Conservation (phyloP, 2,888 invertebrate species). For the Amiota mariae region DNA sequence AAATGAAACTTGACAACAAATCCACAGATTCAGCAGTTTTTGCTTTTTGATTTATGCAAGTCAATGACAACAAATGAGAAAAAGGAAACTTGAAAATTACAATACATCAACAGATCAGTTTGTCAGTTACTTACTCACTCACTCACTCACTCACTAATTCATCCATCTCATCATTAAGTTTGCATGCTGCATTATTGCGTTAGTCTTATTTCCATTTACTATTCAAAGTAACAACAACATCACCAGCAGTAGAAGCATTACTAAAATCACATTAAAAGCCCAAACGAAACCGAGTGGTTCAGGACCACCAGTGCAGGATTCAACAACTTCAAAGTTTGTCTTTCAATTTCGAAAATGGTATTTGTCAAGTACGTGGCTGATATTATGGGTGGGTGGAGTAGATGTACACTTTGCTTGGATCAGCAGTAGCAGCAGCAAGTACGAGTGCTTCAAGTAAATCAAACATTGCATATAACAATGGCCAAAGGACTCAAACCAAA, state of each 20-base stretch:
- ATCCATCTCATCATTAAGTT: constrained; percentile 37
- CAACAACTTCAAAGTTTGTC: constrained; percentile 69
- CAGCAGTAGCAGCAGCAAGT: constrained; percentile 36
- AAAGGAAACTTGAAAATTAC: neutral
- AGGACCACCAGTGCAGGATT: neutral
- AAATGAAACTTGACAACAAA: constrained; percentile 72
- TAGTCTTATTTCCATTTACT: constrained; percentile 63
- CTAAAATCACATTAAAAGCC: constrained; percentile 7
- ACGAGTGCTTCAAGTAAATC: constrained; percentile 37
- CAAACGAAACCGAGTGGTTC: constrained; percentile 40
- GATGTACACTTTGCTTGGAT: constrained; percentile 59
- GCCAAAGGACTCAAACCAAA: constrained; percentile 12
- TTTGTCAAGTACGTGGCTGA: constrained; percentile 62
- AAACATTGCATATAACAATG: constrained; percentile 13
- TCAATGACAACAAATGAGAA: neutral
- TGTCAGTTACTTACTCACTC: neutral
- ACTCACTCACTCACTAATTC: too few relatives aligned
- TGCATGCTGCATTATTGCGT: constrained; percentile 61
- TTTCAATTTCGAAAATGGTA: constrained; percentile 71
- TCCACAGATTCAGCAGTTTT: constrained; percentile 71
- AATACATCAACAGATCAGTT: neutral
- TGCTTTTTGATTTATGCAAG: constrained; percentile 30
- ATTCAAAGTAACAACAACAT: constrained; percentile 31
- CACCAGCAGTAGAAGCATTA: constrained; percentile 23
- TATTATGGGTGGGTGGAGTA: neutral